Evolutionary conservation across 2,113 vertebrate genomes (phyloP).

Genomic region (Sceloporus tristichus): DNA sequence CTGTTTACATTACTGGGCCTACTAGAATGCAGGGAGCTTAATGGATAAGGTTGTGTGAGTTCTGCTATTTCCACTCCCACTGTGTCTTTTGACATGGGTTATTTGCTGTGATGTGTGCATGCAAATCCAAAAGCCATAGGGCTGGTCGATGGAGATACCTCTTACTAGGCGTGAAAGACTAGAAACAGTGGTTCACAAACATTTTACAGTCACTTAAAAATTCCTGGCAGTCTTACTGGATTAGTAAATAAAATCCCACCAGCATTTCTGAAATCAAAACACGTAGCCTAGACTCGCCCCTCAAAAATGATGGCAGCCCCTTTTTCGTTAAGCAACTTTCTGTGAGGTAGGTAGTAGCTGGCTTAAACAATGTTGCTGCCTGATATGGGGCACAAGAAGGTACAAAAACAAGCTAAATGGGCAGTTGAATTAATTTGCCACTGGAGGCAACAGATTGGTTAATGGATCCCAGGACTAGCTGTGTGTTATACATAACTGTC

Average conservation of each 20-base stretch:
- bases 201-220: not conserved
- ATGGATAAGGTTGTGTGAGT: not conserved
- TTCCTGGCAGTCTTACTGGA: not conserved
- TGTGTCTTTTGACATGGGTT: not conserved
- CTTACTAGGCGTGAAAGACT: too few species aligned
- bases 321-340: not conserved
- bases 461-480: too few species aligned
- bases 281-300: not conserved
- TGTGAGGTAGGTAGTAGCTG: too few species aligned
- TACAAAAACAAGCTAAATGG: too few species aligned
- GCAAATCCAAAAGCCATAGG: not conserved
- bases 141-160: too few species aligned
- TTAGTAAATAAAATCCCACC: not conserved
- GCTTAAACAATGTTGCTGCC: too few species aligned
- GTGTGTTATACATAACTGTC: too few species aligned
- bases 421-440: too few species aligned
- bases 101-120: not conserved
- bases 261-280: not conserved
- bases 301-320: not conserved
- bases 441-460: too few species aligned
- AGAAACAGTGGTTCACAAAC: too few species aligned
- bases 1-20: not conserved
- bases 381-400: too few species aligned
- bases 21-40: not conserved
- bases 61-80: not conserved